Conservation (phyloP, 2,113 vertebrate species). For the Patagioenas fasciata region DNA sequence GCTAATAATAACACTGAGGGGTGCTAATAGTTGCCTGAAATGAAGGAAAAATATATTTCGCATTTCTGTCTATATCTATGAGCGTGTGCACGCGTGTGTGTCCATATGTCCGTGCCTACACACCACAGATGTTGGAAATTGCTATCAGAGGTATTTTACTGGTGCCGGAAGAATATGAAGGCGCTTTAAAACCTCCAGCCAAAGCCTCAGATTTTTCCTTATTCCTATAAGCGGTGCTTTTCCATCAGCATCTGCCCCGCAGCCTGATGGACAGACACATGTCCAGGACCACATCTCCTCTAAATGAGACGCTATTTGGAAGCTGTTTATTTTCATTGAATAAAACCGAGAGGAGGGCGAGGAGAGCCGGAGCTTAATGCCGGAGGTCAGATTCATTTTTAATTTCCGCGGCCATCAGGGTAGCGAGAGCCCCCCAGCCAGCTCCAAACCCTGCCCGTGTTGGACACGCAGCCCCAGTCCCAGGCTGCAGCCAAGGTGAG, state of each 20-base stretch:
- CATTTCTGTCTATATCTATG: background rate
- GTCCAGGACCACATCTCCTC: background rate
- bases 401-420: background rate
- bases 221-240: background rate
- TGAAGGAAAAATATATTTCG: background rate
- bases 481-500: conserved; percentile 40
- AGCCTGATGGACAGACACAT: background rate
- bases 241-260: background rate
- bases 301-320: background rate
- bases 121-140: background rate
- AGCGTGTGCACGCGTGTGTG: background rate
- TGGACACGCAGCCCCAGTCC: background rate
- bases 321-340: background rate
- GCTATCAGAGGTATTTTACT: background rate
- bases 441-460: background rate
- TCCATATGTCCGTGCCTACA: background rate
- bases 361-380: background rate
- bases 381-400: background rate
- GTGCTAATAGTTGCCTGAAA: background rate
- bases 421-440: background rate
- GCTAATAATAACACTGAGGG: background rate
- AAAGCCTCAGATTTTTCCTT: background rate
- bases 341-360: background rate
- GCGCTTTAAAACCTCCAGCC: background rate
- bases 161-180: background rate